phyloP scores from a whole-genome alignment of 2,113 vertebrate genomes.

The Ptilonorhynchus violaceus region DNA sequence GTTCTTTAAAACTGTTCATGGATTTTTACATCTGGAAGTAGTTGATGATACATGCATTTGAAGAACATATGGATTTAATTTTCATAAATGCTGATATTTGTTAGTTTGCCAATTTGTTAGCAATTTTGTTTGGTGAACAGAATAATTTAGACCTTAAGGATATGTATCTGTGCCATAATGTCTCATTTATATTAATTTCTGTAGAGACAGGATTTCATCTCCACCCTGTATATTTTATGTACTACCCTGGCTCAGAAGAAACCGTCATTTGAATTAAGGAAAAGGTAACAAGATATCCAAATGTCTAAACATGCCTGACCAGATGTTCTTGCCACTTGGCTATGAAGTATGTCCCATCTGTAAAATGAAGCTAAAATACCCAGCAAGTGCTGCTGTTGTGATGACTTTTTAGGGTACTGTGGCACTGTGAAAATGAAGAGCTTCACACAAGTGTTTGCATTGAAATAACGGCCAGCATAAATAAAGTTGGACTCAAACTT shows the following conservation, averaged over 20 bases:
- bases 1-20: not conserved
- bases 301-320: not conserved
- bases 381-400: not conserved
- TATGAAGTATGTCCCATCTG: not conserved
- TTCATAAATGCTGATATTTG: slow-evolving; percentile 30
- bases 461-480: not conserved
- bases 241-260: not conserved
- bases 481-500: not conserved
- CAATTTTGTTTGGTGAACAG: not conserved
- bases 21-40: slow-evolving; percentile 39
- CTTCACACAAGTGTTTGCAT: not conserved
- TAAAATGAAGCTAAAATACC: not conserved
- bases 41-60: not conserved
- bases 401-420: not conserved
- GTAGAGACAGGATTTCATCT: not conserved
- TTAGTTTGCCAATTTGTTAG: slow-evolving; percentile 37
- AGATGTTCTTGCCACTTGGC: not conserved
- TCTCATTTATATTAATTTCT: not conserved
- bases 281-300: not conserved
- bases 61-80: slow-evolving; percentile 9
- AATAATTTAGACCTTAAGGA: not conserved
- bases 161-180: not conserved
- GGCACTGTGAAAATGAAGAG: not conserved
- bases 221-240: not conserved
- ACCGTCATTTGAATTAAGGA: not conserved